phyloP scores from a whole-genome alignment of 2,888 invertebrate genomes.

The Rhopalosiphum nymphaeae region DNA sequence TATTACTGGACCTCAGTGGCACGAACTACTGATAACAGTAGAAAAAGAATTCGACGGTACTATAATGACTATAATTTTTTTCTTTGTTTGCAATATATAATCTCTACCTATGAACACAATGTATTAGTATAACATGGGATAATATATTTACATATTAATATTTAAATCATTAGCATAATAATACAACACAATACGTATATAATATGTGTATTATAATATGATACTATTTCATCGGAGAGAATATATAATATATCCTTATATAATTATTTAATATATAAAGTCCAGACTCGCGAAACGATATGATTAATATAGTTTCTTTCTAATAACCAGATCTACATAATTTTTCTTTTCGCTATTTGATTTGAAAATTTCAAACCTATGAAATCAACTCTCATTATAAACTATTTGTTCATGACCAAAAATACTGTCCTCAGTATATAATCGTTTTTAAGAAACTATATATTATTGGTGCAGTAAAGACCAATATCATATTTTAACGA shows the following conservation, averaged over 20 bases:
- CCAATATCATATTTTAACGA: not conserved
- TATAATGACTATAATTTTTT: no score
- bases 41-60: constrained; percentile 79
- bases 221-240: not conserved
- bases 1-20: constrained; percentile 76
- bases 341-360: not conserved
- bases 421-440: not conserved
- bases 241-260: no score
- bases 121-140: no score
- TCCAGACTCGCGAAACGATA: not conserved
- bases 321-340: not conserved
- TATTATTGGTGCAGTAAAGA: not conserved
- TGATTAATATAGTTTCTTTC: not conserved
- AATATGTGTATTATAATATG: no score
- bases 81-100: no score
- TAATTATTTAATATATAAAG: no score
- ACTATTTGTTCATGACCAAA: not conserved
- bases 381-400: not conserved
- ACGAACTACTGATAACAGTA: constrained; percentile 78
- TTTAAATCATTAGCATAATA: not conserved
- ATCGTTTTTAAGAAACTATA: not conserved
- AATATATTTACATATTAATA: not conserved
- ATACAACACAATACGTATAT: not conserved
- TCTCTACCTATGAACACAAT: no score
- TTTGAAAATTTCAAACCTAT: not conserved